Conservation (phyloP, 2,113 vertebrate genomes). For the Mesocricetus auratus region DNA sequence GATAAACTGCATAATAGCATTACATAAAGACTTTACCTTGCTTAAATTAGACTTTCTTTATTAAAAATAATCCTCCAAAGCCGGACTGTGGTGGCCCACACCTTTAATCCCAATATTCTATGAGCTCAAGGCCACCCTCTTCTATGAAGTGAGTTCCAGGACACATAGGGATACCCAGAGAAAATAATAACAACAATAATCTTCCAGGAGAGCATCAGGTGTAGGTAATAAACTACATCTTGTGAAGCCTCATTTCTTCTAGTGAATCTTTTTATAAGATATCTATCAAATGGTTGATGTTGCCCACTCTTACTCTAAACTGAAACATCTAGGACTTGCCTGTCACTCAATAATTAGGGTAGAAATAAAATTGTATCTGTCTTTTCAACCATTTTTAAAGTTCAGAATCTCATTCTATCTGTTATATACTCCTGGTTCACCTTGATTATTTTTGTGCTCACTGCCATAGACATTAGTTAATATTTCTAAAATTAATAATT, state of each 20-base stretch:
- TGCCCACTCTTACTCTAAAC: neutral
- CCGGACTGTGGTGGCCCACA: rapidly evolving
- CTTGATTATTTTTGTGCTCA: neutral
- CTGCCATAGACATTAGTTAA: neutral
- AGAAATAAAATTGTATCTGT: neutral
- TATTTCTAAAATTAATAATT: neutral
- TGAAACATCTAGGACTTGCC: neutral
- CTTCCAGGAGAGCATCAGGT: neutral
- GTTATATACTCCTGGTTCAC: neutral
- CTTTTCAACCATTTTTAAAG: neutral
- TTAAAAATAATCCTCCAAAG: neutral
- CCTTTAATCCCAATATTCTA: neutral
- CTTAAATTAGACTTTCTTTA: neutral
- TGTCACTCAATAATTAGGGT: neutral
- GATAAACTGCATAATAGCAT: neutral
- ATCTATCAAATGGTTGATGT: neutral
- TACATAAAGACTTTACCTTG: neutral
- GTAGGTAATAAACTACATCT: neutral
- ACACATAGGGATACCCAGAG: neutral
- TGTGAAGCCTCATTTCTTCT: neutral
- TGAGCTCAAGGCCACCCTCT: neutral
- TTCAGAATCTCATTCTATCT: neutral
- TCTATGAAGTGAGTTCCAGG: neutral
- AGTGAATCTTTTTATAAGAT: neutral
- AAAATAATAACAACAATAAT: neutral